These are phyloP conservation scores for Albula goreensis DNA, from an alignment of 2,113 vertebrate species.

Conservation along the genomic window DNA sequence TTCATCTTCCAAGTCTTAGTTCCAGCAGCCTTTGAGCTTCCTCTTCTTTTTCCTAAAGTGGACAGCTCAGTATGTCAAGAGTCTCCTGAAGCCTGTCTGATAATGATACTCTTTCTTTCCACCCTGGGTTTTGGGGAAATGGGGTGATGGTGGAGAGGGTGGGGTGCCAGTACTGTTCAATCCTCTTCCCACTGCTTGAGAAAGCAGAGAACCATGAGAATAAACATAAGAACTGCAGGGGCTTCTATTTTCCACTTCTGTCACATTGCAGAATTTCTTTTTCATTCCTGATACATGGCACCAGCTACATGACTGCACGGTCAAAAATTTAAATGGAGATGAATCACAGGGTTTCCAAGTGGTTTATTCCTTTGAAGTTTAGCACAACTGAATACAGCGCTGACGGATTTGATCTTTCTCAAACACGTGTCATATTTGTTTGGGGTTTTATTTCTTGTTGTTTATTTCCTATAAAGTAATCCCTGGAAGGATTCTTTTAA, in stretches of 20 bases:
- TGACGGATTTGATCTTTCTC: neutral
- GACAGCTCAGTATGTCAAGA: neutral
- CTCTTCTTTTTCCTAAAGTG: neutral
- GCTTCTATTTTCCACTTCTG: neutral
- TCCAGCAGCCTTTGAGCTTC: neutral
- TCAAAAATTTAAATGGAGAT: neutral
- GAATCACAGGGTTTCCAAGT: neutral
- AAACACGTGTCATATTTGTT: neutral
- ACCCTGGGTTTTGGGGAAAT: neutral
- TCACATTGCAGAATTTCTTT: neutral
- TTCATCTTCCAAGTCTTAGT: neutral
- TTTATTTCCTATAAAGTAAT: conserved; percentile 39
- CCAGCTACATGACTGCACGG: neutral
- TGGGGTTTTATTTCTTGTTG: neutral
- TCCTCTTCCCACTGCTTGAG: neutral
- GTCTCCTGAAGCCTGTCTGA: neutral
- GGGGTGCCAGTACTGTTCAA: neutral
- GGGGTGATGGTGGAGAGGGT: neutral
- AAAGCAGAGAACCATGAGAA: neutral
- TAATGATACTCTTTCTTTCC: neutral
- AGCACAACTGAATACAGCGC: neutral
- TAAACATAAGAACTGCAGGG: neutral
- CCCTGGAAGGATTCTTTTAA: conserved; percentile 55
- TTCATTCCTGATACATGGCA: neutral
- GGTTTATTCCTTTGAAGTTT: neutral